Evolutionary conservation across 2,113 vertebrate species (phyloP), one percentile per base, ranked within the genome.

Genomic region (Meriones unguiculatus): DNA sequence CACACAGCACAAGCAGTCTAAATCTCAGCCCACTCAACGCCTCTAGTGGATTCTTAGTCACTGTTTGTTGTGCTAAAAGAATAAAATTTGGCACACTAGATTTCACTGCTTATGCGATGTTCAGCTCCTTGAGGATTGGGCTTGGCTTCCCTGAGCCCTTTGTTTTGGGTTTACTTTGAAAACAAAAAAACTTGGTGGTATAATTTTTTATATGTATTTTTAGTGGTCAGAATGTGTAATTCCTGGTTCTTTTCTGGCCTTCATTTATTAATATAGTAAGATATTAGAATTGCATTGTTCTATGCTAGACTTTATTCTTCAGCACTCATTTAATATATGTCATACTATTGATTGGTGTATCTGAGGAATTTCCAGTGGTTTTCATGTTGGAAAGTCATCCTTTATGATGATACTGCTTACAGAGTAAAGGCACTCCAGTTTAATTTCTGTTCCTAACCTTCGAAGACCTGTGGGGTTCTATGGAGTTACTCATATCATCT

Each of bases 21-120:
- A 90, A 76, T 67, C 17, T 15, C 12, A 32, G 76, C 90, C 76
- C 69, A 87, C 84, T 90, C 46, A 46, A 46, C 92, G 76, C 67
- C 72, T 69, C 77, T 84, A 82, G 73, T 81, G 46, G 87, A 82
- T 95, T 92, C 87, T 97, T 95, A 95, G 89, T 95, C 94, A 92
- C 72, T 87, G 81, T 96, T 97, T 82, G 35, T 46, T 96, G 87
- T 93, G 41, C 85, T 97, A 96, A 73, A 93, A 87, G 81, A 95
- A 86, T n/a, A 89, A 87, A 84, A 85, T 91, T 95, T 96, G 90
- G 76, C 94, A 96, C 1, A 13, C 86, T 89, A 73, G 41, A 89
- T 86, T 85, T 95, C 20, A 78, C 64, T 91, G 50, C 41, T 84
- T 81, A 94, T 87, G 67, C 93, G 90, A 90, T 86, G 41, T 17